These are phyloP conservation scores for Lycorma delicatula DNA, from an alignment of 1,140 invertebrate genomes.

Conservation along the genomic window DNA sequence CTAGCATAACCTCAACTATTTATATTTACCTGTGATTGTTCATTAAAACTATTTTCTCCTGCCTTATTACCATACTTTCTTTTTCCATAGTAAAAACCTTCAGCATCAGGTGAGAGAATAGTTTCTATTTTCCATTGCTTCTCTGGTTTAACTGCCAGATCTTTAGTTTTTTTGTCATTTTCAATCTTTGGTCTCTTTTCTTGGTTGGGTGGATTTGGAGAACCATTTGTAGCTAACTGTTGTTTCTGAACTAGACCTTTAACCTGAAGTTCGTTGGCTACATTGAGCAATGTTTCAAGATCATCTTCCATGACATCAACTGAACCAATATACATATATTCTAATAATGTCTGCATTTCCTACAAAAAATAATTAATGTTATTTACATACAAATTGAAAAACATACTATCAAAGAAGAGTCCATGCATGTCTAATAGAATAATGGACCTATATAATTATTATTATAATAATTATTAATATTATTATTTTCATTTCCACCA, in stretches of 20 bases:
- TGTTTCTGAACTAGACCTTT: slow-evolving; percentile 25
- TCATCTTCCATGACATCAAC: slow-evolving; percentile 43
- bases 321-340: slow-evolving; percentile 47
- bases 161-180: background rate
- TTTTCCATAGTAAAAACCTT: too few species aligned
- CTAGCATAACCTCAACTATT: too few species aligned
- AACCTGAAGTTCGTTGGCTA: slow-evolving; percentile 42
- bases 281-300: slow-evolving; percentile 39
- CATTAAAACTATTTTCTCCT: too few species aligned
- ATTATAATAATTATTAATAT: too few species aligned
- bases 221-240: background rate
- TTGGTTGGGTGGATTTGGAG: background rate
- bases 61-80: too few species aligned
- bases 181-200: background rate
- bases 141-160: background rate
- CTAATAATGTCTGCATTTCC: slow-evolving; percentile 42
- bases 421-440: too few species aligned
- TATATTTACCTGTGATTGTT: too few species aligned
- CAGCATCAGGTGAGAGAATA: background rate
- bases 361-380: too few species aligned
- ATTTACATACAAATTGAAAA: too few species aligned
- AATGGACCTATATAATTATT: too few species aligned
- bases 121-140: slow-evolving; percentile 1
- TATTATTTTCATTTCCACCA: too few species aligned
- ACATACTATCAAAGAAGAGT: too few species aligned